Percentiles rank a stretch among this genome's conserved stretches.
Conservation (phyloP, 2,797 vertebrate genomes). For the Epinephelus malabaricus region DNA sequence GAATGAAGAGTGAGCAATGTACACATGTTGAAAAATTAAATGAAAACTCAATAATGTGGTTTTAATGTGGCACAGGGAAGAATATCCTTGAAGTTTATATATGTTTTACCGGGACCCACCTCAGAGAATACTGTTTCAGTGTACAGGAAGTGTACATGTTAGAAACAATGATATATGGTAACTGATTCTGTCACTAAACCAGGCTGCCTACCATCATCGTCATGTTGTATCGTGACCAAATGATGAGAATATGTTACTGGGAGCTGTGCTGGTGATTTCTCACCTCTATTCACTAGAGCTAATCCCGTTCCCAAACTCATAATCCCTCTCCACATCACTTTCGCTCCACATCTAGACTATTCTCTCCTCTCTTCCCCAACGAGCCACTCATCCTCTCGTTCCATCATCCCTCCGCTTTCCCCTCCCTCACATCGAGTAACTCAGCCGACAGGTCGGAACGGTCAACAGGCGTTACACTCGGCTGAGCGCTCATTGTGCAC, state of each 20-base stretch:
- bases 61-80: not conserved
- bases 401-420: slow-evolving; percentile 38
- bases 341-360: slow-evolving; percentile 28
- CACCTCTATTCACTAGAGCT: slow-evolving; percentile 38
- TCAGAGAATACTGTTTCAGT: not conserved
- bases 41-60: not conserved
- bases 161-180: not conserved
- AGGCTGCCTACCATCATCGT: not conserved
- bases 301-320: slow-evolving; percentile 58
- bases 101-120: not conserved
- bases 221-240: not conserved
- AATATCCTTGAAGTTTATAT: not conserved
- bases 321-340: slow-evolving; percentile 70
- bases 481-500: slow-evolving; percentile 89
- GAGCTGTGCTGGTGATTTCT: slow-evolving; percentile 14
- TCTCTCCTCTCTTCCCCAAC: slow-evolving; percentile 34
- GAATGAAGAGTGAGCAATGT: too few relatives aligned
- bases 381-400: slow-evolving; percentile 56
- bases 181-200: not conserved
- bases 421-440: slow-evolving; percentile 56
- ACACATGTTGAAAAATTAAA: not conserved
- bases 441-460: slow-evolving; percentile 86
- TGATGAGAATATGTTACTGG: slow-evolving; percentile 30
- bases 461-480: slow-evolving; percentile 92
- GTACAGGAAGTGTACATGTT: not conserved